These are phyloP conservation scores for Temnothorax rugatulus DNA, from an alignment of 2,888 invertebrate genomes.

Conservation along the genomic window DNA sequence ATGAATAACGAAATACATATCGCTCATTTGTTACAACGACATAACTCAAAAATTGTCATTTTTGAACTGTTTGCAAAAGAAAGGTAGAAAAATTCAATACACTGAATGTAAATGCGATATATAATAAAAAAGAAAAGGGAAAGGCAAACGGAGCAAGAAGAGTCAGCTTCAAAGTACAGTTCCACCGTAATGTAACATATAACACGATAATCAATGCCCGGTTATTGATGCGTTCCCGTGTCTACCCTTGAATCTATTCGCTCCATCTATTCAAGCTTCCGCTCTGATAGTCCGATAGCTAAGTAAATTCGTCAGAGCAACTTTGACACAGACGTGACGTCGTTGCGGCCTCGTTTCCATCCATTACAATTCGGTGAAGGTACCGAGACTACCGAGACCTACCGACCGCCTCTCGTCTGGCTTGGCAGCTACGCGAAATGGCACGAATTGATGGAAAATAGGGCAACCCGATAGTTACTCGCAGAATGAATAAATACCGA, in stretches of 20 bases:
- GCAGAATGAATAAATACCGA: background rate
- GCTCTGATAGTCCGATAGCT: background rate
- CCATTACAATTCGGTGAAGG: slow-evolving; percentile 34
- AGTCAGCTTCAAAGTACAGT: background rate
- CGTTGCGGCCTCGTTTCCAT: slow-evolving; percentile 21
- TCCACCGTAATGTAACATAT: background rate
- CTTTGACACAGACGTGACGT: slow-evolving; percentile 34
- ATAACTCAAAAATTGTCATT: no score
- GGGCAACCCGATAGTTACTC: background rate
- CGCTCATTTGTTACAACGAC: no score
- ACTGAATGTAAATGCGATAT: background rate
- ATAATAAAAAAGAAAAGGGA: background rate
- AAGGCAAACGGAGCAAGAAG: background rate
- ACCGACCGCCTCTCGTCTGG: background rate
- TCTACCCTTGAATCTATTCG: slow-evolving; percentile 13
- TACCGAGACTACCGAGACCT: no score
- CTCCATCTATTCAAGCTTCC: slow-evolving; percentile 25
- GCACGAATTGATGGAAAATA: background rate
- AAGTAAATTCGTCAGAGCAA: slow-evolving; percentile 34
- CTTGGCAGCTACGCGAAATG: background rate
- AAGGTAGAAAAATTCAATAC: no score
- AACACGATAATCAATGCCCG: slow-evolving; percentile 7
- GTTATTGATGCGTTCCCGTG: background rate
- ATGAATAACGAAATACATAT: background rate
- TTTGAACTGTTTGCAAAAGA: no score